Evolutionary conservation across 2,888 invertebrate genomes (phyloP), one percentile per base, ranked within the genome.

Genomic region (Dryadula phaetusa): DNA sequence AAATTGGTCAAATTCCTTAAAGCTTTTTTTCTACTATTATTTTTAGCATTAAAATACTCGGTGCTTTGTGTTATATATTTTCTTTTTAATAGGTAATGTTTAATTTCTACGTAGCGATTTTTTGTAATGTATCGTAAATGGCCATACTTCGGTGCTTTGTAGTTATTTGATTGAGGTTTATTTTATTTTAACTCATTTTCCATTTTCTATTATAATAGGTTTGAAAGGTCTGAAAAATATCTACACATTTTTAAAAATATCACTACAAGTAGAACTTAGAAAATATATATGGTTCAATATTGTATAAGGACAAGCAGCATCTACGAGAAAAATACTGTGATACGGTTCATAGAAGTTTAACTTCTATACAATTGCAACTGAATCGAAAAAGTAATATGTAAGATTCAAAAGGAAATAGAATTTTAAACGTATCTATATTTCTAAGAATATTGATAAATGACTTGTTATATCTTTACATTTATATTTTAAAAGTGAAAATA

Each of bases 371-470:
- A 47, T 56, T 16, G 20, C 34, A 46, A 12, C n/a, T 32, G 47
- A 56, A 64, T 64, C 34, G 56, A 46, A 56, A 42, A 53, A 18
- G 22, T 53, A 32, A 54, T 63, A 54, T 25, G 54, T 28, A 28
- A 63, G 40, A 40, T 37, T 28, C 5, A 18, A 32, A 53, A 34
- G 53, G 53, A 53, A 53, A 53, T 53, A 18, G 53, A 53, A 34
- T 53, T 53, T 53, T 53, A 18, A 53, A 53, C 18, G 12, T 37
- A 37, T 37, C 37, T 10, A 37, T 37, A 37, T 12, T 37, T 37
- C 37, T 12, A 37, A 10, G 12, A 12, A 12, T 6, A 10, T 37
- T 12, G 32, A 37, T 37, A 37, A 37, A 12, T 37, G 12, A 2
- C 10, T 37, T 37, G 12, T 37, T 12, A 7, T 37, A 37, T 12